These are phyloP conservation scores for Buphagus erythrorhynchus DNA, from an alignment of 2,797 vertebrate genomes.

Conservation along the genomic window DNA sequence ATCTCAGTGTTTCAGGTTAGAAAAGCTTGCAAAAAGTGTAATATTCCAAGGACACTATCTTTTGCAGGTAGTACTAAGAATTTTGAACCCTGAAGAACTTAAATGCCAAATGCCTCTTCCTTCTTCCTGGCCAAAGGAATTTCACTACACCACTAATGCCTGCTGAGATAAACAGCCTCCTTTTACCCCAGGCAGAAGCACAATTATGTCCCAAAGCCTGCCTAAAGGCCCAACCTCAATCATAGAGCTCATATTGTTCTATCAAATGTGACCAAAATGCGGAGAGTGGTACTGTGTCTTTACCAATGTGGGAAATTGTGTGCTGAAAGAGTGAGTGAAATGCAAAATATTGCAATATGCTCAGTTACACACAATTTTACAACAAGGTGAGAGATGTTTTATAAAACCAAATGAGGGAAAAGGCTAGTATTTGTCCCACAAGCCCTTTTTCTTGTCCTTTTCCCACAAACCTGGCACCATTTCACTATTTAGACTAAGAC, in stretches of 20 bases:
- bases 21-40: neutral
- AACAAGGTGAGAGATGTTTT: neutral
- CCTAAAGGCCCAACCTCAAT: neutral
- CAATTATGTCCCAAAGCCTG: rapidly evolving
- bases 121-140: neutral
- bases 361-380: neutral
- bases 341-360: neutral
- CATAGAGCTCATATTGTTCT: neutral
- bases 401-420: neutral
- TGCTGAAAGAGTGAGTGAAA: constrained; percentile 27
- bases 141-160: neutral
- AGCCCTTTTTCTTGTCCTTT: neutral
- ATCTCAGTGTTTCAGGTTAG: neutral
- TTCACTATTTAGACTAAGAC: neutral
- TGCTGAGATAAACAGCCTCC: neutral
- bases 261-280: neutral
- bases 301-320: neutral
- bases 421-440: neutral
- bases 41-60: neutral
- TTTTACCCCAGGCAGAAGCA: neutral
- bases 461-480: neutral
- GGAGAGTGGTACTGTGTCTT: neutral
- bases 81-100: neutral
- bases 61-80: neutral
- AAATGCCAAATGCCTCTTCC: neutral